A percentile compares a stretch with the other conserved stretches of the same genome.
Evolutionary conservation across 2,888 invertebrate species (phyloP).

Genomic region (Lypha dubia): DNA sequence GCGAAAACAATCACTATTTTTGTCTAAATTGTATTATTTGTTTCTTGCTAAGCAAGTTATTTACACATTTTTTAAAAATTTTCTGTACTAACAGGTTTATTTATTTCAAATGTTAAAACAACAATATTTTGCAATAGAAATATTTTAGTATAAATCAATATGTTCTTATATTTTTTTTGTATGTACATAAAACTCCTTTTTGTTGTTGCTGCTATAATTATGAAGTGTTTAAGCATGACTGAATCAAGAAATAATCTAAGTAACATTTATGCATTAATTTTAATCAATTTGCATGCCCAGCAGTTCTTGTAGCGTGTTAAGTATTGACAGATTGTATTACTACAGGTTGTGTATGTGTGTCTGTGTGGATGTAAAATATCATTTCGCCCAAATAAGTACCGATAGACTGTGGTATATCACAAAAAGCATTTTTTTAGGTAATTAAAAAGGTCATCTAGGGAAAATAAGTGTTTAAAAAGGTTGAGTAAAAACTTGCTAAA

Average conservation of each 20-base stretch:
- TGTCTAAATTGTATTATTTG: neutral
- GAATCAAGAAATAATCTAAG: slow-evolving; percentile 22
- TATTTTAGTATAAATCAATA: neutral
- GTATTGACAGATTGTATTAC: neutral
- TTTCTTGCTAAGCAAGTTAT: neutral
- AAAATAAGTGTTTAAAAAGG: no score
- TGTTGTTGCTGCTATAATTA: slow-evolving; percentile 27
- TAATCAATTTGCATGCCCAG: neutral
- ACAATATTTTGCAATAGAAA: slow-evolving; percentile 4
- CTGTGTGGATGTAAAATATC: no score
- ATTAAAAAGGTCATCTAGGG: no score
- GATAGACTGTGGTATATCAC: no score
- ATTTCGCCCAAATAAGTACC: no score
- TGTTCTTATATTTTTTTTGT: slow-evolving; percentile 32
- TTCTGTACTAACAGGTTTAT: slow-evolving; percentile 17
- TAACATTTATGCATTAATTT: slow-evolving; percentile 12
- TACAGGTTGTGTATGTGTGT: no score
- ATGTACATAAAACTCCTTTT: neutral
- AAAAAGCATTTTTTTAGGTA: no score
- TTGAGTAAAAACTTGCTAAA: no score
- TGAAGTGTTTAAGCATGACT: slow-evolving; percentile 59
- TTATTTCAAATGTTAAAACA: slow-evolving; percentile 10
- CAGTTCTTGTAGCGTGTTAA: neutral
- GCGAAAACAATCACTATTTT: neutral
- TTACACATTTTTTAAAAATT: neutral